Base-by-base conservation (phyloP, 2,797 vertebrate genomes). In the Sebastes steindachneri region DNA sequence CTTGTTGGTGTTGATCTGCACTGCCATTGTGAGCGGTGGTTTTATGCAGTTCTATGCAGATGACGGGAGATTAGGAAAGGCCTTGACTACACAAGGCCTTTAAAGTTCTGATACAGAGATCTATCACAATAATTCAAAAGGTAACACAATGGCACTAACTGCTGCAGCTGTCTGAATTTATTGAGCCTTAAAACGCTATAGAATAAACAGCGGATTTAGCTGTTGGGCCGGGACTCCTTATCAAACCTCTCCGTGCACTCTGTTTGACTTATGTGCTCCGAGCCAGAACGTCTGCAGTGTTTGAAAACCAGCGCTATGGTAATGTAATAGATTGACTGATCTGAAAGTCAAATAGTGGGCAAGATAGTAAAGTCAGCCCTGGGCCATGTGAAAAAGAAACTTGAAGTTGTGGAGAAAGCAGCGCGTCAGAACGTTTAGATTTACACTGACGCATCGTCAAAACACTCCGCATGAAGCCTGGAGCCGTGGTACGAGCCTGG, bases 41-140 rank as follows among this genome's bases (percentile, higher is more conserved):
- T 92, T 94, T 92, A 94, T 94, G 92, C 91, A 85, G 86, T 91
- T 93, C 91, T 89, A 91, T 93, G 93, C 93, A 95, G 93, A 95
- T 94, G 93, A 94, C 83, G 59, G 83, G 84, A 94, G 93, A 95
- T 96, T 95, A 93, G 82, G 17, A 82, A 85, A 82, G 74, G 83
- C 84, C 86, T 69, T 53, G 76, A 65, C 82, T 73, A 77, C 79
- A 85, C 83, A 74, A 63, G 82, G 59, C 89, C 91, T 88, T 91
- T 90, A 90, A 94, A 89, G 85, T 89, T 89, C 69, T 84, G 83
- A 93, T 91, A 75, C 86, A 58, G 76, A 84, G 89, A 91, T 92
- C 86, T 87, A 86, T 89, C 86, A 17, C 74, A 86, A 85, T 83
- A 80, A 83, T 91, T 92, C 88, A 88, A 90, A 85, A 76, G 83